Conservation (phyloP, 2,888 invertebrate species). For the Drosophila melanosoma region DNA sequence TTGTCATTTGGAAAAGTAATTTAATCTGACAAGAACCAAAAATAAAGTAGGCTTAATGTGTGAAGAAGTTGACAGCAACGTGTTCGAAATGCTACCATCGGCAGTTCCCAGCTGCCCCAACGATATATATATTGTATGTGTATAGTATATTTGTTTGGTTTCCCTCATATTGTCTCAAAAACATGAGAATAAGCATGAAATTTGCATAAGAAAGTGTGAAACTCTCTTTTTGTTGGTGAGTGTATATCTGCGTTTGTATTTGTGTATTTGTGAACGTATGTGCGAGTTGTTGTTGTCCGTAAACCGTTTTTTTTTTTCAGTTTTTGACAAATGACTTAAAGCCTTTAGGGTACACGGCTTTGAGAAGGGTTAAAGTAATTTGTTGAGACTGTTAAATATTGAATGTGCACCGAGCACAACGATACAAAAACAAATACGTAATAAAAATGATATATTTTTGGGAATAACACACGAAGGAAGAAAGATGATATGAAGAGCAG, state of each 20-base stretch:
- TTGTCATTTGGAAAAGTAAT: slow-evolving; percentile 67
- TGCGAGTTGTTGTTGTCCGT: slow-evolving; percentile 32
- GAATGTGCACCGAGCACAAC: slow-evolving; percentile 60
- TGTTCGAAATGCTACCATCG: slow-evolving; percentile 41
- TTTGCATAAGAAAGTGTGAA: slow-evolving; percentile 79
- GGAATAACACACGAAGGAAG: neutral
- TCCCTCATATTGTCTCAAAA: slow-evolving; percentile 40
- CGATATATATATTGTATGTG: slow-evolving; percentile 37
- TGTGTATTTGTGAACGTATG: slow-evolving; percentile 14
- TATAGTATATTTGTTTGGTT: slow-evolving; percentile 32
- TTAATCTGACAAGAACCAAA: slow-evolving; percentile 74
- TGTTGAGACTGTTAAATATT: slow-evolving; percentile 79
- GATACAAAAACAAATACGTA: slow-evolving; percentile 39
- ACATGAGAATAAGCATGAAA: slow-evolving; percentile 57
- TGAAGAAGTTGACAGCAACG: slow-evolving; percentile 71
- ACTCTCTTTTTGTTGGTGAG: slow-evolving; percentile 26
- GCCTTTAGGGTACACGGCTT: slow-evolving; percentile 67
- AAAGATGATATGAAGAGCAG: neutral
- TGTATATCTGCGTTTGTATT: neutral
- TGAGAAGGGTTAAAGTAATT: slow-evolving; percentile 79
- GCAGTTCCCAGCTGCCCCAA: slow-evolving; percentile 39
- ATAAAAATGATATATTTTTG: slow-evolving; percentile 68
- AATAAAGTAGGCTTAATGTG: slow-evolving; percentile 76
- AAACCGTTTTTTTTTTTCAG: slow-evolving; percentile 71
- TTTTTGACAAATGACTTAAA: slow-evolving; percentile 81